Evolutionary conservation across 2,113 vertebrate species (phyloP).

Genomic region (Archocentrus centrarchus): DNA sequence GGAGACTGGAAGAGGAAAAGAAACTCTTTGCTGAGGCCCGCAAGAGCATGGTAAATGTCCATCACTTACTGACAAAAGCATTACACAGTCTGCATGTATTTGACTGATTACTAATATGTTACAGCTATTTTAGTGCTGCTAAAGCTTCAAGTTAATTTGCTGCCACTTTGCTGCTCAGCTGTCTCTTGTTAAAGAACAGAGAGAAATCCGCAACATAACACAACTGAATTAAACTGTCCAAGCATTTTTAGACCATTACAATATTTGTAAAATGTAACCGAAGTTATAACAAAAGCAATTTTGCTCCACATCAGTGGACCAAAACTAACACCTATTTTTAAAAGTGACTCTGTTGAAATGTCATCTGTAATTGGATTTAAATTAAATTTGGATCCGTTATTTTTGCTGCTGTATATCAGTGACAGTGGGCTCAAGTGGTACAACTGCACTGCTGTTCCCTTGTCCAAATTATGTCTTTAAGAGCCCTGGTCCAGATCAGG

Average conservation of each 20-base stretch:
- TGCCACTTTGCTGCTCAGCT: conserved; percentile 19
- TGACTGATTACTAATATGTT: conserved; percentile 12
- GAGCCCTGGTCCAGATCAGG: conserved; percentile 78
- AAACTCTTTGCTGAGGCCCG: conserved; percentile 84
- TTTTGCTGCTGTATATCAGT: conserved; percentile 31
- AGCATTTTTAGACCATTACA: neutral
- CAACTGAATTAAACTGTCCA: neutral
- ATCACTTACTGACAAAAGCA: neutral
- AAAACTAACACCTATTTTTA: neutral
- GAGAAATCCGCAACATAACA: neutral
- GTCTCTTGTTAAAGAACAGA: neutral
- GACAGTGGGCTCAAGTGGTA: conserved; percentile 56
- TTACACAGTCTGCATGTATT: neutral
- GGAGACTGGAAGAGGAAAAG: conserved; percentile 84
- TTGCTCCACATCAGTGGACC: neutral
- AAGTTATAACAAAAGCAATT: neutral
- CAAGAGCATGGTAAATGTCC: conserved; percentile 81
- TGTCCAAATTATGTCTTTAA: conserved; percentile 80
- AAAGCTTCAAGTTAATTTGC: neutral
- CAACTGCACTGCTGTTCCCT: conserved; percentile 65
- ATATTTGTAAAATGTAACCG: neutral
- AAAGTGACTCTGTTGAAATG: neutral
- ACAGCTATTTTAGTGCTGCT: neutral
- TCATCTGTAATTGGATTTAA: neutral
- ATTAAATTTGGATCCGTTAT: neutral